Conservation (phyloP, 2,797 vertebrate genomes). For the Coccyzus lansbergi region DNA sequence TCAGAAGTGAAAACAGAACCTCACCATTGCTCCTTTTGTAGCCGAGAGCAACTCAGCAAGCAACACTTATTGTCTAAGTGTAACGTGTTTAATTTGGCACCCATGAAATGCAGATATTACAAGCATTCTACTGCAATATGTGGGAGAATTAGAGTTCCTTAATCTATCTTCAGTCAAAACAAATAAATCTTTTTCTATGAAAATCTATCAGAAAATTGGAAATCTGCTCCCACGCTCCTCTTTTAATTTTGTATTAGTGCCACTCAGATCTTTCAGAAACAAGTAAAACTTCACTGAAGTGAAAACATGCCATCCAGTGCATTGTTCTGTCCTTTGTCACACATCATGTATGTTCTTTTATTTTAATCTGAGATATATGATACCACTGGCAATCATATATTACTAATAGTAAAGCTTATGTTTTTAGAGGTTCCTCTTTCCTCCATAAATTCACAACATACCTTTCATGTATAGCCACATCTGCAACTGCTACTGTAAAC, state of each 20-base stretch:
- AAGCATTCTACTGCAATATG: slow-evolving; percentile 46
- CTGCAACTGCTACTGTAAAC: slow-evolving; percentile 58
- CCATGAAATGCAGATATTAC: not conserved
- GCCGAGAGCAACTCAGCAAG: not conserved
- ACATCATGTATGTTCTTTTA: not conserved
- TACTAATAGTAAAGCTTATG: not conserved
- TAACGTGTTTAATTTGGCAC: slow-evolving; percentile 46
- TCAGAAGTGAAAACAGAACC: not conserved
- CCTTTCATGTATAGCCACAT: slow-evolving; percentile 55
- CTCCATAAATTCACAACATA: not conserved
- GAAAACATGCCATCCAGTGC: not conserved
- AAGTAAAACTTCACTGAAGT: not conserved
- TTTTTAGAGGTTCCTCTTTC: not conserved
- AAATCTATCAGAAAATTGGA: slow-evolving; percentile 25
- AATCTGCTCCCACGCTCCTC: not conserved
- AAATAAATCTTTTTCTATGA: slow-evolving; percentile 46
- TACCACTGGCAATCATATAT: not conserved
- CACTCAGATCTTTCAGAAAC: not conserved
- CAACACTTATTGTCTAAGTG: not conserved
- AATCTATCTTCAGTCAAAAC: slow-evolving; percentile 46
- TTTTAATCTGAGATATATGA: not conserved
- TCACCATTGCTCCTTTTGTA: not conserved
- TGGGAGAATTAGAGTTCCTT: slow-evolving; percentile 27
- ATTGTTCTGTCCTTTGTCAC: not conserved
- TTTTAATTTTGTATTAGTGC: not conserved